Percentiles rank a stretch among this genome's conserved stretches.
Conservation (phyloP, 2,888 invertebrate species). For the Tanypteryx hageni region DNA sequence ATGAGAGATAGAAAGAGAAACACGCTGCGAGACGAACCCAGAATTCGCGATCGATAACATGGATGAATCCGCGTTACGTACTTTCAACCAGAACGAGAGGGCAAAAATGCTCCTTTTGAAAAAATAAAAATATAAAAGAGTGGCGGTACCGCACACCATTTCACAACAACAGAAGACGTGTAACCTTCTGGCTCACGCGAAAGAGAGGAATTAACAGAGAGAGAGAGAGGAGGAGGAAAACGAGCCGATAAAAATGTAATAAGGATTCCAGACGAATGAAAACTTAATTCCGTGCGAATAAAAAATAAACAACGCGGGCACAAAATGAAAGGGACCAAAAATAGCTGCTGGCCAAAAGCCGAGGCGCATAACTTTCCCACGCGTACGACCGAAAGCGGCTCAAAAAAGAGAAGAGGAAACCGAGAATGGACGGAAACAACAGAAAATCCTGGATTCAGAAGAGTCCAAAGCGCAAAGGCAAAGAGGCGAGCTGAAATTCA, state of each 20-base stretch:
- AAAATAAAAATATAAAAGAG: not conserved
- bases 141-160: not conserved
- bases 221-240: not conserved
- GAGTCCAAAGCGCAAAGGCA: not conserved
- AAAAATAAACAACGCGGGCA: not conserved
- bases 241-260: not conserved
- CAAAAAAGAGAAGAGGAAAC: not conserved
- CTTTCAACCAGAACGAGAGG: not conserved
- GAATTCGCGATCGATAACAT: not conserved
- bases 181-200: not conserved
- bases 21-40: not conserved
- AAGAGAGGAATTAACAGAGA: too few species aligned
- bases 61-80: not conserved
- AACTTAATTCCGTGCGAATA: not conserved
- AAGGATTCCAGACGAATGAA: constrained; percentile 25
- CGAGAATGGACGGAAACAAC: not conserved
- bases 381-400: not conserved
- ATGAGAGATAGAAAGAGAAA: not conserved
- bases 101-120: not conserved
- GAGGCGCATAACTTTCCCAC: constrained; percentile 28
- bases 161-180: not conserved
- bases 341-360: constrained; percentile 16
- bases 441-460: not conserved
- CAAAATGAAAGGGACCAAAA: not conserved
- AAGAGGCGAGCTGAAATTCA: not conserved